Conservation (phyloP, 2,113 vertebrate genomes). For the Menura novaehollandiae region DNA sequence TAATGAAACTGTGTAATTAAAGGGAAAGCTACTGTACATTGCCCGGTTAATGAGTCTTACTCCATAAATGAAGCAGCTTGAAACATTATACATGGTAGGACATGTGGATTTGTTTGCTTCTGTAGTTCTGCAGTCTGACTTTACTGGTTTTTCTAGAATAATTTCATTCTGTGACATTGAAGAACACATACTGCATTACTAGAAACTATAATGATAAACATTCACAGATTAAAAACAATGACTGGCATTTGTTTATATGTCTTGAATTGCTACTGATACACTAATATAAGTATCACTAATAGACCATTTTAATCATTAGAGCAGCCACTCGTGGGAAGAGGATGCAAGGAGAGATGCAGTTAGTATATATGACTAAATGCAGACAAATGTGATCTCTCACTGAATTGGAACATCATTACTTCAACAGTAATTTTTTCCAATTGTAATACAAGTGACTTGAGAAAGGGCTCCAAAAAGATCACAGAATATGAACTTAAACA, state of each 20-base stretch:
- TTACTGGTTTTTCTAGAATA: not conserved
- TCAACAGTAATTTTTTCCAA: not conserved
- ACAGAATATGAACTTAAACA: not conserved
- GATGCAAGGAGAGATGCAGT: not conserved
- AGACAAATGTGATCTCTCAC: not conserved
- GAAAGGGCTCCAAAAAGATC: not conserved
- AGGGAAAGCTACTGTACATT: conserved; percentile 59
- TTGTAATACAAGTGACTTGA: not conserved
- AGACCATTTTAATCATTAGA: not conserved
- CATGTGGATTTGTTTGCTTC: conserved; percentile 30
- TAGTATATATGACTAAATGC: not conserved
- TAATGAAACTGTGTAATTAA: conserved; percentile 61
- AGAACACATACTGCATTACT: not conserved
- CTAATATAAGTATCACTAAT: not conserved
- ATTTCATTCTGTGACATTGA: not conserved
- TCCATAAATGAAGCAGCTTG: conserved; percentile 53
- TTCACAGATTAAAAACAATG: not conserved
- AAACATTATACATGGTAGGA: conserved; percentile 21
- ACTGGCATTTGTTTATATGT: conserved; percentile 4
- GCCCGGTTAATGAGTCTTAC: conserved; percentile 60
- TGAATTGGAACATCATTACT: conserved; percentile 34
- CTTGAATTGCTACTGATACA: not conserved
- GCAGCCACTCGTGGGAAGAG: not conserved
- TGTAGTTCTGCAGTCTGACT: not conserved
- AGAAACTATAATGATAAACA: not conserved